Percentiles rank a stretch among this genome's conserved stretches.
Conservation (phyloP, 64 coral and sea anemone genomes). For the Montipora foliosa region DNA sequence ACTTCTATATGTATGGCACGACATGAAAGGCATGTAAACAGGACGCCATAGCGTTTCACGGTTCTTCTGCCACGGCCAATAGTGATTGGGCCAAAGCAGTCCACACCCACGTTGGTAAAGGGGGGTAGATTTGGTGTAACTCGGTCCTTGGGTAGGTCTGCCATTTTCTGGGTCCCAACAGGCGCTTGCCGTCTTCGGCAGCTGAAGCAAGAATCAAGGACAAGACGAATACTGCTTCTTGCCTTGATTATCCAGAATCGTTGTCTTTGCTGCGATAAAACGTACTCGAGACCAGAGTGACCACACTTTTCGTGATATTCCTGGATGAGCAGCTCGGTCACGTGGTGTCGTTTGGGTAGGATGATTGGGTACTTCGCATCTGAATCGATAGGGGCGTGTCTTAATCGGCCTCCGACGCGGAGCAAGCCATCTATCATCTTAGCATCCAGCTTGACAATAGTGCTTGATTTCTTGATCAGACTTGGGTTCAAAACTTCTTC, state of each 20-base stretch:
- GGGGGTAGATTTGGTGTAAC: not conserved
- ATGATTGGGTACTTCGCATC: not conserved
- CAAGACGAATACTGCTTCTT: too few relatives aligned
- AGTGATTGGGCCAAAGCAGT: slow-evolving; percentile 37
- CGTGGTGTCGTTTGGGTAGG: not conserved
- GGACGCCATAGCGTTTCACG: slow-evolving; percentile 41
- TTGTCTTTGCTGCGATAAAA: too few relatives aligned
- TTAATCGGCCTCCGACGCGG: slow-evolving; percentile 35
- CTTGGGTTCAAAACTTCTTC: not conserved
- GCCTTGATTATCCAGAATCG: too few relatives aligned
- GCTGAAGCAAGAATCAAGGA: too few relatives aligned
- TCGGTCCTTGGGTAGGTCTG: too few relatives aligned
- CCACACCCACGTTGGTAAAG: slow-evolving; percentile 23
- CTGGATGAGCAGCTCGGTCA: too few relatives aligned
- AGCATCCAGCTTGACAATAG: not conserved
- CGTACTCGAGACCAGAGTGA: too few relatives aligned
- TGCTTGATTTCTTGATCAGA: not conserved
- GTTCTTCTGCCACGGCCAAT: slow-evolving; percentile 24
- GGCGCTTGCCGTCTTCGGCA: too few relatives aligned
- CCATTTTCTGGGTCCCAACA: too few relatives aligned
- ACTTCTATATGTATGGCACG: slow-evolving; percentile 42
- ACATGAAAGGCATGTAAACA: slow-evolving; percentile 8
- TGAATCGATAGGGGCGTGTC: slow-evolving; percentile 16
- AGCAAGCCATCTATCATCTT: not conserved
- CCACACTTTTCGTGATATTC: too few relatives aligned